Base-by-base conservation (phyloP, 2,888 invertebrate genomes). In the Atrina japonica region DNA sequence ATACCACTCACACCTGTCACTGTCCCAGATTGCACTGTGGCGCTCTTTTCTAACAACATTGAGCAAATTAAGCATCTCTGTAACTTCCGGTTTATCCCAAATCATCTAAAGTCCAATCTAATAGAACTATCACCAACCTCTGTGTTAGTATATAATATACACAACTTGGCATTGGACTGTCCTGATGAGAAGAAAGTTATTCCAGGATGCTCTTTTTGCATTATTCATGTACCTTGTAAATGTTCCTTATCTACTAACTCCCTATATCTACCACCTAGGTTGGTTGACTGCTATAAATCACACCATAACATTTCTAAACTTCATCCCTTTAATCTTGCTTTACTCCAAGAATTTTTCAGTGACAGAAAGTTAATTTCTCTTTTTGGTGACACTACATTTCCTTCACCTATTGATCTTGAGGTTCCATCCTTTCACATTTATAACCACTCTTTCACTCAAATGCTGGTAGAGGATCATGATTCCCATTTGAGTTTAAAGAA, bases 261-360 rank as follows among this genome's bases (percentile, higher is more conserved):
- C 11, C 16, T 59, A 16, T 30, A 35, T 41, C 47, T 58, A 14
- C 25, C 58, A n/a, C 66, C 49, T n/a, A 43, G 50, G 29, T 18
- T 59, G 23, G 18, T 58, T 41, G 27, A 52, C 16, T 66, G 58
- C 47, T 16, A 64, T 7, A 66, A 52, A 1, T 29, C 11, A n/a
- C 2, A 18, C 30, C 3, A 35, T n/a, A 23, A 27, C 14, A 25
- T n/a, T 14, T 29, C 45, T 6, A 18, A 29, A 18, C 27, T 45
- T 27, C 58, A 58, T 50, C 60, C 53, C 2, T 2, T 67, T 14
- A 60, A 60, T 45, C 23, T 67, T 35, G 58, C 56, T 9, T 23
- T 67, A 18, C 18, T 67, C 1, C 66, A 67, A 41, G 49, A 67
- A 49, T 67, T 67, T 23, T 67, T 66, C 27, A 29, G 50, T 30